Conservation (phyloP, 2,888 invertebrate species). For the Sisyra terminalis region DNA sequence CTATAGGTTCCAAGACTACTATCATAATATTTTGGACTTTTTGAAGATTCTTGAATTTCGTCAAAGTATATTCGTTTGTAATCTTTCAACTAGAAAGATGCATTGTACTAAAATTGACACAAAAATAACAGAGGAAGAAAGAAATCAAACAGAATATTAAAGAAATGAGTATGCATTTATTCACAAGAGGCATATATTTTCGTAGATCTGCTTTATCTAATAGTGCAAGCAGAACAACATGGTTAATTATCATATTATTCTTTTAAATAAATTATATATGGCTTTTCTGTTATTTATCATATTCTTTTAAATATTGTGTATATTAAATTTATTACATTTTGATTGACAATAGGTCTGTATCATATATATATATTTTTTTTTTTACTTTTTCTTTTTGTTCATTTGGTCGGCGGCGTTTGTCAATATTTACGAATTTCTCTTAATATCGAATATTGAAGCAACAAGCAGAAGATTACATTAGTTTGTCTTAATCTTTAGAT, state of each 20-base stretch:
- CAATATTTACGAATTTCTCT: not conserved
- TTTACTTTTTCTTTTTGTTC: not conserved
- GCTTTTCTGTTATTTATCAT: not conserved
- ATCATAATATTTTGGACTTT: too few relatives aligned
- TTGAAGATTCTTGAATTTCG: too few relatives aligned
- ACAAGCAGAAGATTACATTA: not conserved
- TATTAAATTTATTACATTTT: not conserved
- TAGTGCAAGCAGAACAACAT: constrained; percentile 10
- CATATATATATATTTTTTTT: not conserved
- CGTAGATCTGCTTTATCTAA: constrained; percentile 10
- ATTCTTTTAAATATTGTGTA: not conserved
- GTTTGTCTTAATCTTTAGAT: too few relatives aligned
- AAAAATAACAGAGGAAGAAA: too few relatives aligned
- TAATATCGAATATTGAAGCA: not conserved
- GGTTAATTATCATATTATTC: constrained; percentile 7
- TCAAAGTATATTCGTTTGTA: too few relatives aligned
- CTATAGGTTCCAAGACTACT: too few relatives aligned
- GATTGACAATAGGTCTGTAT: not conserved
- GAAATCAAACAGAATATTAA: constrained; percentile 8
- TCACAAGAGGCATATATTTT: constrained; percentile 10
- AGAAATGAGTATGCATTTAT: constrained; percentile 20
- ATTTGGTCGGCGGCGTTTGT: constrained; percentile 3
- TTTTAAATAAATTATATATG: constrained; percentile 3
- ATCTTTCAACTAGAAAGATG: too few relatives aligned
- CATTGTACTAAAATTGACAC: too few relatives aligned